A percentile compares a stretch with the other conserved stretches of the same genome.
phyloP scores from a whole-genome alignment of 2,113 vertebrate genomes.

The Hypocryptadius cinnamomeus region DNA sequence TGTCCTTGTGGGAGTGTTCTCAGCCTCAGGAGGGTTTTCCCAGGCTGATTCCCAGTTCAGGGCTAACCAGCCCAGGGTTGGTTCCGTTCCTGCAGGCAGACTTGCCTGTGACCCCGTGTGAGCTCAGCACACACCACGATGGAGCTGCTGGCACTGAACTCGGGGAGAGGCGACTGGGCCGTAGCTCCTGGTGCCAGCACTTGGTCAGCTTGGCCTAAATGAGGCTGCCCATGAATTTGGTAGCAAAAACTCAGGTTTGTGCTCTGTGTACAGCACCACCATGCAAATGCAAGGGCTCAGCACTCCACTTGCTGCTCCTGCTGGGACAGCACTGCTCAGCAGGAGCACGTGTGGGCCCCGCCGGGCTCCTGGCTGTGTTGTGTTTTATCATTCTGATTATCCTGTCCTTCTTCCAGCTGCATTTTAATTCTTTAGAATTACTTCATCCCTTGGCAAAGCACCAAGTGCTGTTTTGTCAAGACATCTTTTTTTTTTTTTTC shows the following conservation, averaged over 20 bases:
- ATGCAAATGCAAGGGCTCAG: not conserved
- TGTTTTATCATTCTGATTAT: slow-evolving; percentile 8
- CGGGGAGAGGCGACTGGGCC: fast-evolving
- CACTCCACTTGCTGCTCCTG: not conserved
- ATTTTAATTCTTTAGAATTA: not conserved
- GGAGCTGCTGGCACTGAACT: not conserved
- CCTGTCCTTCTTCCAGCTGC: slow-evolving; percentile 9
- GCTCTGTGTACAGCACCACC: too few species aligned
- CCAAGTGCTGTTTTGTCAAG: slow-evolving; percentile 18
- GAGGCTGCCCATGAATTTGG: not conserved
- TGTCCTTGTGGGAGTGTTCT: not conserved
- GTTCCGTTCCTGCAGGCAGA: not conserved
- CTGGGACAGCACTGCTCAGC: not conserved
- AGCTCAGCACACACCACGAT: fast-evolving
- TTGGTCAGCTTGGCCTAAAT: not conserved
- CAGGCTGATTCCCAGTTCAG: not conserved
- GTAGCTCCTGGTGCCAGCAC: fast-evolving
- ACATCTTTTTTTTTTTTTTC: not conserved
- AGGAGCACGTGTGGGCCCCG: not conserved
- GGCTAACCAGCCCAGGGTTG: not conserved
- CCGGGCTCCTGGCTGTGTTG: not conserved
- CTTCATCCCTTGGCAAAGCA: not conserved
- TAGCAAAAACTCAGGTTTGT: not conserved
- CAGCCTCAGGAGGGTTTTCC: not conserved
- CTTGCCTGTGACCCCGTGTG: fast-evolving